Evolutionary conservation across 2,888 invertebrate genomes (phyloP), one percentile per base, ranked within the genome.

Genomic region (Hemaris fuciformis): DNA sequence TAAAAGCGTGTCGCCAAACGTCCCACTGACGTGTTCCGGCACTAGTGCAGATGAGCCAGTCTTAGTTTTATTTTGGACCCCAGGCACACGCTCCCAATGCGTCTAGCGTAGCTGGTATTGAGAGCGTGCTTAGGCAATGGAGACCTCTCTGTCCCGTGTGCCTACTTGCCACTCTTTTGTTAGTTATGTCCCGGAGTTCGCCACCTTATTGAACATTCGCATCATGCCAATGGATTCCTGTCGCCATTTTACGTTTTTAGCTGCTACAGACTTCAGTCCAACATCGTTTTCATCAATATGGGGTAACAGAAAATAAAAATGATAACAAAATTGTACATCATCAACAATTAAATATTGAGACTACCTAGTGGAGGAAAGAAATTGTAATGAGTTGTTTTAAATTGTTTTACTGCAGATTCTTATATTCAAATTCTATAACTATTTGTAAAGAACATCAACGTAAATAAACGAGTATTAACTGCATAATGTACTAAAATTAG

Each of bases 41-140:
- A 53, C 8, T 3, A 53, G 53, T 53, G 27, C 53, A 53, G 53
- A 53, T 53, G 53, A 27, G 53, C 53, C 53, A 53, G 53, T 31
- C 8, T 53, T 38, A 0, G 25, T 15, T 53, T 53, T 53, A 8
- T 53, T 53, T 53, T 53, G n/a, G n/a, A n/a, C 18, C 15, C n/a
- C 8, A 4, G 53, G 53, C 53, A 48, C 38, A 15, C 48, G 27
- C 18, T 27, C 6, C 2, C 27, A 18, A 18, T 31, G 15, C 27
- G n/a, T 45, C 22, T 38, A 38, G 38, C 38, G 38, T 38, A 38
- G 38, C 38, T 38, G 38, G 38, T 38, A 38, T 38, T 38, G 38
- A 38, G 38, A 38, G 38, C 38, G 38, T 5, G 38, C n/a, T 3
- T 38, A 38, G n/a, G 38, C 38, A 4, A n/a, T n/a, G 38, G 38